Percentiles rank a stretch among this genome's conserved stretches.
phyloP scores from a whole-genome alignment of 2,888 invertebrate genomes.

The Hofmannophila pseudospretella region DNA sequence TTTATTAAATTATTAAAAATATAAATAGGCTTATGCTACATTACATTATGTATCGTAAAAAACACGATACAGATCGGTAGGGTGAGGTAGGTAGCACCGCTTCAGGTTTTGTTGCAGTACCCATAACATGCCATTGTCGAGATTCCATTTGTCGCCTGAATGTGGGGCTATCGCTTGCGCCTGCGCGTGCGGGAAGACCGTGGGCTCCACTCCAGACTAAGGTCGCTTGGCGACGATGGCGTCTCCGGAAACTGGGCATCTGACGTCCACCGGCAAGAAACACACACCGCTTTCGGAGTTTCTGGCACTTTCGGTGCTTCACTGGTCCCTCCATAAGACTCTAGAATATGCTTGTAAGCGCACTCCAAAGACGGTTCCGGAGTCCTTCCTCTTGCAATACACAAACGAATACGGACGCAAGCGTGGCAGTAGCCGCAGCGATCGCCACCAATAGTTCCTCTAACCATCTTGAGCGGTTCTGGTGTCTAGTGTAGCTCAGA shows the following conservation, averaged over 20 bases:
- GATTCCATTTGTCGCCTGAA: not conserved
- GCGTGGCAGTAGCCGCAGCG: conserved; percentile 70
- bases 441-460: conserved; percentile 49
- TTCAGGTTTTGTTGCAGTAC: not conserved
- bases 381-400: conserved; percentile 58
- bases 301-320: conserved; percentile 41
- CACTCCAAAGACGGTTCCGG: conserved; percentile 65
- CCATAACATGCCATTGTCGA: not conserved
- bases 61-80: not conserved
- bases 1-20: too few relatives aligned
- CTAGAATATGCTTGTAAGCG: conserved; percentile 70
- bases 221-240: conserved; percentile 62
- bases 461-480: conserved; percentile 46
- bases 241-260: conserved; percentile 70
- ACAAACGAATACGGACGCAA: conserved; percentile 61
- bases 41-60: too few relatives aligned
- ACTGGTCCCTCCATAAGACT: conserved; percentile 49
- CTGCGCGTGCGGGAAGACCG: conserved; percentile 56
- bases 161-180: conserved; percentile 51
- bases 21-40: too few relatives aligned
- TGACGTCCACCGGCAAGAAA: conserved; percentile 69
- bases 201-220: conserved; percentile 68
- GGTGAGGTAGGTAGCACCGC: conserved; percentile 4
- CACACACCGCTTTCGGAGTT: conserved; percentile 51
- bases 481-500: conserved; percentile 34